Evolutionary conservation across 2,888 invertebrate genomes (phyloP).

Genomic region (Agriopis marginaria): DNA sequence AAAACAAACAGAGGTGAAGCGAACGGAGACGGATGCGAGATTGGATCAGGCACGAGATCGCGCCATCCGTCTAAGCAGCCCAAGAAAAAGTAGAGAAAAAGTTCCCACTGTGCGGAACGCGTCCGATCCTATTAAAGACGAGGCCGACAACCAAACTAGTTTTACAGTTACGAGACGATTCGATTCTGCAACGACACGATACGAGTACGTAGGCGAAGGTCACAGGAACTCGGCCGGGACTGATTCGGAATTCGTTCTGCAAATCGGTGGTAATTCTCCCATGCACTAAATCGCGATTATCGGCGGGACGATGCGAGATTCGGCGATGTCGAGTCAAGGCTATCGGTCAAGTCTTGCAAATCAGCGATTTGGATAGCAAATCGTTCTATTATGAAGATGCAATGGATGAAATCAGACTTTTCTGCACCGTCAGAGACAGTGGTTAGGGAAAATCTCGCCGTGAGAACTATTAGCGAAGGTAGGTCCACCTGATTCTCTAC

Average conservation of each 20-base stretch:
- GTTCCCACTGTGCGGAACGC: conserved; percentile 59
- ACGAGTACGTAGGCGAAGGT: conserved; percentile 69
- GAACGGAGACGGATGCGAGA: conserved; percentile 53
- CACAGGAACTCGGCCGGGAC: conserved; percentile 73
- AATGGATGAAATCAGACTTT: conserved; percentile 6
- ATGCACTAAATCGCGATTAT: conserved; percentile 42
- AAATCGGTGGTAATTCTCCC: conserved; percentile 48
- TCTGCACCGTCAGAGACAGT: conserved; percentile 12
- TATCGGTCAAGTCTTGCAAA: conserved; percentile 15
- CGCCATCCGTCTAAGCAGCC: conserved; percentile 54
- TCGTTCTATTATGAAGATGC: conserved; percentile 22
- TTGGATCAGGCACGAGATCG: conserved; percentile 47
- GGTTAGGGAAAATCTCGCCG: conserved; percentile 33
- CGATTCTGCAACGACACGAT: conserved; percentile 75
- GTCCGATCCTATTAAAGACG: conserved; percentile 75
- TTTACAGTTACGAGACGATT: conserved; percentile 79
- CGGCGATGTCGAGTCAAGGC: conserved; percentile 32
- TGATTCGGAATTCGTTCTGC: conserved; percentile 72
- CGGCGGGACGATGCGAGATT: conserved; percentile 45
- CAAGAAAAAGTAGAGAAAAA: conserved; percentile 72
- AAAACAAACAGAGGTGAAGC: conserved; percentile 43
- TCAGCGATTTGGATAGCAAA: conserved; percentile 23
- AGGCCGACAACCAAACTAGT: conserved; percentile 76
- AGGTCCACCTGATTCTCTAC: conserved; percentile 30
- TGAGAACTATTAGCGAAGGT: conserved; percentile 36